Evolutionary conservation across 2,113 vertebrate genomes (phyloP).

Genomic region (Stigmatopora argus): DNA sequence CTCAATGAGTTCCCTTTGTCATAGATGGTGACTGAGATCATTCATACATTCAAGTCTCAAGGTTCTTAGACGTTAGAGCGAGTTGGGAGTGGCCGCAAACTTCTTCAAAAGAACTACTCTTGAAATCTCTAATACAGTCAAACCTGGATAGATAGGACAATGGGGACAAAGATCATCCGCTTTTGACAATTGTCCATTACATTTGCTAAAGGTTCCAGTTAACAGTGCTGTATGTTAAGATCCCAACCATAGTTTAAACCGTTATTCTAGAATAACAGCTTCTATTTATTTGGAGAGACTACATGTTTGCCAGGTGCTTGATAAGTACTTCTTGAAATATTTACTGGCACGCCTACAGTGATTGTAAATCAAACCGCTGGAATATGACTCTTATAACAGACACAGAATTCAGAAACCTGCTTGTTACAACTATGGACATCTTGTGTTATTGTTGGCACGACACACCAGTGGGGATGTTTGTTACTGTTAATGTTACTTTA

Average conservation of each 20-base stretch:
- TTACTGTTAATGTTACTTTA: conserved; percentile 36
- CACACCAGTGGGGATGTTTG: conserved; percentile 48
- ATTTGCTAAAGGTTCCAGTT: conserved; percentile 27
- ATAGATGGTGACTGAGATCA: conserved; percentile 62
- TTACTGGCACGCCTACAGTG: conserved; percentile 18
- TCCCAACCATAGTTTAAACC: background rate
- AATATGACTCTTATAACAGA: conserved; percentile 29
- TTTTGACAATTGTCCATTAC: no score
- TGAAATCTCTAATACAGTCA: conserved; percentile 30
- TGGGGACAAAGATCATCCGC: no score
- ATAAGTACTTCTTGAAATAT: conserved; percentile 19
- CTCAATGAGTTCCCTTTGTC: conserved; percentile 54
- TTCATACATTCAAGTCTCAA: conserved; percentile 48
- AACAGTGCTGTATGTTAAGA: background rate
- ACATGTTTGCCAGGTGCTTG: conserved; percentile 14
- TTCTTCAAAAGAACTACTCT: conserved; percentile 9
- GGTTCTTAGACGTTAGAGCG: conserved; percentile 49
- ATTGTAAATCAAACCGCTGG: conserved; percentile 34
- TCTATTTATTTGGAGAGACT: conserved; percentile 3
- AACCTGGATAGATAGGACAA: no score
- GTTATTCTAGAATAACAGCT: background rate
- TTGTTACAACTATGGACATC: conserved; percentile 44
- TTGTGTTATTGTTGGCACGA: conserved; percentile 51
- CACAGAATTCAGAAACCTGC: conserved; percentile 16
- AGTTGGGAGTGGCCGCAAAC: conserved; percentile 16